A percentile compares a stretch with the other conserved stretches of the same genome.
Conservation (phyloP, 2,888 invertebrate genomes). For the Lasioglossum villosulum region DNA sequence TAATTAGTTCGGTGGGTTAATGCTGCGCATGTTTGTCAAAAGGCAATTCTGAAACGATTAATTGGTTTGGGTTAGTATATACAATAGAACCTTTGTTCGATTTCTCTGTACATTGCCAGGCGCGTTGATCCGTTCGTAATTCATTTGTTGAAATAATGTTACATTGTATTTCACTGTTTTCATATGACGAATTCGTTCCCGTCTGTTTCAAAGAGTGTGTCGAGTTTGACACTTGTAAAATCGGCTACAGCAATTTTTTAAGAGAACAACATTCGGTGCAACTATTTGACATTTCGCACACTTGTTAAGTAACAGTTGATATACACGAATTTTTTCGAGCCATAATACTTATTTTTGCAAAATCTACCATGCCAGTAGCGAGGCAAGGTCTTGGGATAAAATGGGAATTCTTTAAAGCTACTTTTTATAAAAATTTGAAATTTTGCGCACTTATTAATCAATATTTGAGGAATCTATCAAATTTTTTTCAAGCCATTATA, state of each 20-base stretch:
- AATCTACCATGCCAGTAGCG: background rate
- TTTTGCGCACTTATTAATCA: background rate
- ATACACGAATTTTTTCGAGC: background rate
- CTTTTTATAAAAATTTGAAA: accelerated
- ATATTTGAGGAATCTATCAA: background rate
- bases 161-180: too few relatives aligned
- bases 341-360: background rate
- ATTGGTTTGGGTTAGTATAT: too few relatives aligned
- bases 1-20: background rate
- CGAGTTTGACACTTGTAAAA: background rate
- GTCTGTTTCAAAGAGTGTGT: too few relatives aligned
- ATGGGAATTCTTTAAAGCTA: background rate
- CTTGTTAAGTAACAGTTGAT: background rate
- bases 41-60: background rate
- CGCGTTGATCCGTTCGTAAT: too few relatives aligned
- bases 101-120: too few relatives aligned
- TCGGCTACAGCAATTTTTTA: background rate
- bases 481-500: background rate
- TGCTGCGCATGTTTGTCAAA: background rate
- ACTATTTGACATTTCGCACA: background rate
- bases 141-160: too few relatives aligned
- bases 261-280: background rate
- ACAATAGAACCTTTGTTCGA: too few relatives aligned
- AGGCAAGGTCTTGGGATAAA: accelerated
- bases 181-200: too few relatives aligned